Base-by-base conservation (phyloP, 1,140 invertebrate genomes). In the Drosophila kanapiae region DNA sequence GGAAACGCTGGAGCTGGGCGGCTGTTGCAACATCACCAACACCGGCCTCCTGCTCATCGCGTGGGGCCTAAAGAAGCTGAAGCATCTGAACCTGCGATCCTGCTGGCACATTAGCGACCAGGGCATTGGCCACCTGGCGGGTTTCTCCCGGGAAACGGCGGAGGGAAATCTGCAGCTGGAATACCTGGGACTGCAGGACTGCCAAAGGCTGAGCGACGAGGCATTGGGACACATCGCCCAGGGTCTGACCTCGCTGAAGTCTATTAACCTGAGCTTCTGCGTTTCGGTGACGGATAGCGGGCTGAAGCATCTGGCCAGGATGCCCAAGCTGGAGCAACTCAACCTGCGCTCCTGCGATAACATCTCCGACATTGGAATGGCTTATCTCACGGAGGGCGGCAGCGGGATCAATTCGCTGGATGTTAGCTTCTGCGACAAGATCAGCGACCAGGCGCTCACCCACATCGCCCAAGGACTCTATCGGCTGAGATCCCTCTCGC, bases 371-470 rank as follows among this genome's bases (percentile, higher is more conserved):
- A 96, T 96, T 27, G 98, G 98, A 1, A 96, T 99, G 93, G 97
- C 97, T 3, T 98, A 98, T 93, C 94, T 99, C 27, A 97, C 97
- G 0, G 92, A 98, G 90, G 97, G 97, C 7, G 96, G 96, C 31
- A 96, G 96, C 42, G 93, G 96, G 58, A 95, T 99, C 47, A 95
- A 95, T 11, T 95, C 95, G 0, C 93, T 99, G 60, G 98, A 99
- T 92, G 97, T 99, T 0, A 98, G 97, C 51, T 99, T 99, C 93
- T 99, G 98, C 94, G 98, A 99, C 93, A 98, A 98, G 93, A 96
- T 99, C 70, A 96, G 97, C 16, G 98, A 99, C 87, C 96, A 97
- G 79, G 97, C 97, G 0, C 93, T 99, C 23, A 95, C 95, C 11
- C 97, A 98, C 92, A 96, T 98, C 6, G 97, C 97, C 9, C 96